Percentiles rank a stretch among this genome's conserved stretches.
phyloP scores from a whole-genome alignment of 2,888 invertebrate genomes.

The Archaeoteleia sp. region DNA sequence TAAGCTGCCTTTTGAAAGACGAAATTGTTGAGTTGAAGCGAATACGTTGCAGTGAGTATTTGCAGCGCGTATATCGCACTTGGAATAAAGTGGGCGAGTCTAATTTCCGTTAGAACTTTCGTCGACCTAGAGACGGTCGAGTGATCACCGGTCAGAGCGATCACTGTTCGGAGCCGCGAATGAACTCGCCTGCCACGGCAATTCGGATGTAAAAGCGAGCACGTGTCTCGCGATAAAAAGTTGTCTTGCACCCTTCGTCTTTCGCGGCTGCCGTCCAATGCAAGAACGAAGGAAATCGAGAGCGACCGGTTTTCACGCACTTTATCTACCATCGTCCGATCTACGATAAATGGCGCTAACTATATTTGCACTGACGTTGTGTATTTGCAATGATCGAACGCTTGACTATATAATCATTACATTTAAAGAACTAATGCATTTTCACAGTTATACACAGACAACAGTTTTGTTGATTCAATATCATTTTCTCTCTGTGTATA shows the following conservation, averaged over 20 bases:
- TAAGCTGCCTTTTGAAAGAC: too few species aligned
- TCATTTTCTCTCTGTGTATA: too few species aligned
- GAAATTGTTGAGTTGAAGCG: too few species aligned
- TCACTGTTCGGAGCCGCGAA: too few species aligned
- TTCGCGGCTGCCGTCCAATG: too few species aligned
- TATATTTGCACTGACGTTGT: conserved; percentile 31
- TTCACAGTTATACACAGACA: too few species aligned
- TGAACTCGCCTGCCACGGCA: conserved; percentile 24
- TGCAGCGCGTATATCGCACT: too few species aligned
- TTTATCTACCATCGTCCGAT: conserved; percentile 9
- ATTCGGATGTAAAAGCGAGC: conserved; percentile 53
- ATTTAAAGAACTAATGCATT: too few species aligned
- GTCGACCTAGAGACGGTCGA: conserved; percentile 48
- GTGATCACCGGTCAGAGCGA: conserved; percentile 45
- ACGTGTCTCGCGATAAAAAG: conserved; percentile 53
- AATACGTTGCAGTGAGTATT: too few species aligned
- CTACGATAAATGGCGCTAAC: conserved; percentile 28
- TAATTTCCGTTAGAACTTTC: conserved; percentile 50
- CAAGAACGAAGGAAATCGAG: conserved; percentile 50
- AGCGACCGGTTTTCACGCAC: conserved; percentile 49
- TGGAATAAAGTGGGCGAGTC: conserved; percentile 40
- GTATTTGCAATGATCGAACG: conserved; percentile 24
- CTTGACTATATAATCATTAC: neutral
- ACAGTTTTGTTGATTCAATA: too few species aligned
- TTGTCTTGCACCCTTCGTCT: conserved; percentile 36